Percentiles rank a stretch among this genome's conserved stretches.
phyloP scores from a whole-genome alignment of 30 jellyfish, hydroid and myxozoan species.

The Chrysaora quinquecirrha region DNA sequence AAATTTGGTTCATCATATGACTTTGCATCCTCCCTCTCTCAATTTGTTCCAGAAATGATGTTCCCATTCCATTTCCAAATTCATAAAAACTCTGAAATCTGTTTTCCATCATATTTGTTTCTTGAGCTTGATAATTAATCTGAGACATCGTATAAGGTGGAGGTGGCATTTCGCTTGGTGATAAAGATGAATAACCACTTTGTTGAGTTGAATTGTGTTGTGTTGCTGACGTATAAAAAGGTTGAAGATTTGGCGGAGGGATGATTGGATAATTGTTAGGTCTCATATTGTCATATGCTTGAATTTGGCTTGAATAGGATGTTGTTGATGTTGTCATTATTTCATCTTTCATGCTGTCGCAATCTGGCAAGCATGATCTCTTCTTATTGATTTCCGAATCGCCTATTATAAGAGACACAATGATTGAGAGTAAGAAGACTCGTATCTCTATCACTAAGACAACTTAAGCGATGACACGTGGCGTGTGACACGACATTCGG shows the following conservation, averaged over 20 bases:
- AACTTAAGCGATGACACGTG: too few relatives aligned
- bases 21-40: slow-evolving; percentile 66
- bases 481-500: too few relatives aligned
- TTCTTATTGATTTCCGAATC: slow-evolving; percentile 20
- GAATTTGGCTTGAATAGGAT: slow-evolving; percentile 42
- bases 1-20: slow-evolving; percentile 77
- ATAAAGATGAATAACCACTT: slow-evolving; percentile 14
- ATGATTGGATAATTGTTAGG: slow-evolving; percentile 15
- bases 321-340: slow-evolving; percentile 8
- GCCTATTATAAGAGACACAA: neutral
- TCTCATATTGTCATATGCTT: slow-evolving; percentile 30
- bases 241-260: slow-evolving; percentile 78
- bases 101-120: slow-evolving; percentile 42
- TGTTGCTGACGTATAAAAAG: slow-evolving; percentile 76
- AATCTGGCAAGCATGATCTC: slow-evolving; percentile 51
- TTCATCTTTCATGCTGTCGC: slow-evolving; percentile 48
- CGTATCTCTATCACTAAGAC: too few relatives aligned
- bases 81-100: slow-evolving; percentile 30
- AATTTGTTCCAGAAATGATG: slow-evolving; percentile 58
- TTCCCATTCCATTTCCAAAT: slow-evolving; percentile 43
- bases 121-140: slow-evolving; percentile 28
- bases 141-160: slow-evolving; percentile 61
- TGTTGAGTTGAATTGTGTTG: slow-evolving; percentile 38
- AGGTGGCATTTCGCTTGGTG: slow-evolving; percentile 74
- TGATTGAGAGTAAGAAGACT: too few relatives aligned